Conservation (phyloP, 2,797 vertebrate genomes). For the Selene dorsalis region DNA sequence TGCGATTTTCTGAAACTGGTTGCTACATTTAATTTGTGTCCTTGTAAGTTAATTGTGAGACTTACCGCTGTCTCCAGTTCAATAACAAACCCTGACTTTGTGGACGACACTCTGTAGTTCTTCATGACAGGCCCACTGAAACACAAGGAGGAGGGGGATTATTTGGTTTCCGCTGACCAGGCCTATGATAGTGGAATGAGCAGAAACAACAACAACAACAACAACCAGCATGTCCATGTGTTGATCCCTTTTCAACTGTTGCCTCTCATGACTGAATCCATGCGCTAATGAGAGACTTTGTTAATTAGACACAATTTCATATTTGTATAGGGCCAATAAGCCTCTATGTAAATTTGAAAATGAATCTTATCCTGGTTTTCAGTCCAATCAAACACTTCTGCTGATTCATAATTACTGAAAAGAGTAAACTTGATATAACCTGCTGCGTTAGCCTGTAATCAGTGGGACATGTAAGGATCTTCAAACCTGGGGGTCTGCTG, state of each 20-base stretch:
- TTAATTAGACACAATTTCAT: background rate
- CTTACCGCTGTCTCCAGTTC: constrained; percentile 75
- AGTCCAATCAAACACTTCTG: too few species aligned
- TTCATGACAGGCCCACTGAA: constrained; percentile 69
- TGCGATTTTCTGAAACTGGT: background rate
- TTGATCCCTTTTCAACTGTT: too few species aligned
- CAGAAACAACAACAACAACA: background rate
- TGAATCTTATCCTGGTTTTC: too few species aligned
- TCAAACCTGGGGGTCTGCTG: constrained; percentile 64
- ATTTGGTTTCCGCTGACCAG: background rate
- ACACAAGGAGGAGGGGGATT: constrained; percentile 36
- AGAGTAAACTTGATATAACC: background rate
- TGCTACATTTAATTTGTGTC: background rate
- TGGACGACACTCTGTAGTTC: constrained; percentile 74
- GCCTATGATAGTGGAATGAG: background rate
- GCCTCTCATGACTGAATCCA: too few species aligned
- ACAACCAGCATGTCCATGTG: too few species aligned
- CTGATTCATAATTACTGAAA: background rate
- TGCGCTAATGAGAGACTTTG: background rate
- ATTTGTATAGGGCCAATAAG: background rate
- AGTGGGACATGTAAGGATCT: background rate
- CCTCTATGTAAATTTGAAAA: too few species aligned
- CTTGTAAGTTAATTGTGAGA: constrained; percentile 1
- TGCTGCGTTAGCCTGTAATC: background rate
- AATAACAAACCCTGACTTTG: constrained; percentile 67